phyloP scores from a whole-genome alignment of 2,113 vertebrate species.

The Physeter macrocephalus region DNA sequence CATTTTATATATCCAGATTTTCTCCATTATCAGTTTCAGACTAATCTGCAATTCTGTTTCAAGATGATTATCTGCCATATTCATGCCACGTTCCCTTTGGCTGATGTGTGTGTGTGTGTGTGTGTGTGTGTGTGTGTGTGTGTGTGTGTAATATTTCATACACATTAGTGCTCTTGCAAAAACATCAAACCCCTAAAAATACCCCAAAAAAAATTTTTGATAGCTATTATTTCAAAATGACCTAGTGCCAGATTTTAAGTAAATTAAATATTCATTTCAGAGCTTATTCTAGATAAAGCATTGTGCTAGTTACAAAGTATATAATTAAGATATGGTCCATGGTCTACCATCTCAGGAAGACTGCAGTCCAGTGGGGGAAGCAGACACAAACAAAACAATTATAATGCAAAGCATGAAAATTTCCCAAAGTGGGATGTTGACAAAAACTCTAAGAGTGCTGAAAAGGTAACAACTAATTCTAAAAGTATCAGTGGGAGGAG shows the following conservation, averaged over 20 bases:
- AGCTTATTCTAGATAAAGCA: background rate
- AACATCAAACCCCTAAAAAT: background rate
- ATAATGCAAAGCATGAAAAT: background rate
- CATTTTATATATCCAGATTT: conserved; percentile 64
- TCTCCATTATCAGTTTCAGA: conserved; percentile 45
- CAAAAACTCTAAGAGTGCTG: background rate
- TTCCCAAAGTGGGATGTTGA: background rate
- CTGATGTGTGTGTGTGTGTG: background rate
- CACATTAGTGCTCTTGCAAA: background rate
- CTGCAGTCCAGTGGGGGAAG: background rate
- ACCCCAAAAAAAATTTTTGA: background rate
- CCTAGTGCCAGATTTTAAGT: background rate
- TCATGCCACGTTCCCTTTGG: background rate
- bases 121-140: background rate
- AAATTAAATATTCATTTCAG: conserved; percentile 11
- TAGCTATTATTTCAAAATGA: background rate
- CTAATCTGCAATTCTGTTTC: background rate
- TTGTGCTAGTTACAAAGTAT: background rate
- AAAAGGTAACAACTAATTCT: conserved; percentile 1
- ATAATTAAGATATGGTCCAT: background rate
- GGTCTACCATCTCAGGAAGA: background rate
- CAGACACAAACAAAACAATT: conserved; percentile 10
- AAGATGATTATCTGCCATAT: background rate
- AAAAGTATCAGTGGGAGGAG: background rate
- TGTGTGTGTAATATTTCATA: background rate